Base-by-base conservation (phyloP, 2,888 invertebrate species). In the Malacosoma neustria region DNA sequence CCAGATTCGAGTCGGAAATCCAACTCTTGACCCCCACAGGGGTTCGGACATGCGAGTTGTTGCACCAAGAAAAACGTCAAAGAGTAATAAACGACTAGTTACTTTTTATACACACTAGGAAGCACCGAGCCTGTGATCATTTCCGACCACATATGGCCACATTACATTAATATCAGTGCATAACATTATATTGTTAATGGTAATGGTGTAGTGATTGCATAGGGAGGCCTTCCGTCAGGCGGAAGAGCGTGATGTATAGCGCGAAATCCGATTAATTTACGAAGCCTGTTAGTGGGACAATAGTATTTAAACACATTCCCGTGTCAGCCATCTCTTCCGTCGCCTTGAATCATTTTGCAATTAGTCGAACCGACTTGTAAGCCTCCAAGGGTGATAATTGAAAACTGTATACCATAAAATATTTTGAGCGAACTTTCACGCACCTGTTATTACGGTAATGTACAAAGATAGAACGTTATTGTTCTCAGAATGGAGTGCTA, bases 201-300 rank as follows among this genome's bases (percentile, higher is more conserved):
- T 9, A 2, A 22, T 22, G 22, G 39, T 44, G 44, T 46, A 42
- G 45, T 50, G 54, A 53, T 50, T 51, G 55, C 51, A 44, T 49
- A 45, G 40, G 45, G 51, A 47, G 48, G 53, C 48, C 54, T 57
- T 61, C 57, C 61, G 62, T 47, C 54, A 39, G 55, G 49, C 61
- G 63, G 66, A 65, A 67, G 55, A 51, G 43, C 52, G 53, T 71
- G 64, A 69, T 69, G 51, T 59, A 71, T 62, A 57, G 68, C 61
- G 56, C 49, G 61, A 72, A 71, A 75, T 73, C 72, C 62, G 70
- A 76, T 76, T 75, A 76, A 74, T 75, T 72, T 65, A 61, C 58
- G 61, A 61, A 66, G 57, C 67, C 67, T 70, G 69, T 65, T 72
- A 66, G 61, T 55, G 51, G 53, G 58, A 73, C 74, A 73, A 72